A percentile compares a stretch with the other conserved stretches of the same genome.
phyloP scores from a whole-genome alignment of 2,888 invertebrate species.

The Leptura quadrifasciata region DNA sequence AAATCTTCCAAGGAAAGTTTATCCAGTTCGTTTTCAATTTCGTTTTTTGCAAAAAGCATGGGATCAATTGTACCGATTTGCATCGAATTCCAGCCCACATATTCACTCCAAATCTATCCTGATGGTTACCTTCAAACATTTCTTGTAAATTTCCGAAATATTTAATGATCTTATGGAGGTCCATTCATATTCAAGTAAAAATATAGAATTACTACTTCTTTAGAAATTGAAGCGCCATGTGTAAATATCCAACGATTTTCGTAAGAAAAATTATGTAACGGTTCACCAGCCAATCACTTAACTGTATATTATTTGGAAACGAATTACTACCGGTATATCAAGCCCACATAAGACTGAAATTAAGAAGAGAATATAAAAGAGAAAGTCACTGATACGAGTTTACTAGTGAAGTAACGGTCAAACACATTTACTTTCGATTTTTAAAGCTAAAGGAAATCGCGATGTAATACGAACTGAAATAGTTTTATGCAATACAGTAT shows the following conservation, averaged over 20 bases:
- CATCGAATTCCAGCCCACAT: too few relatives aligned
- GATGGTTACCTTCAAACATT: too few relatives aligned
- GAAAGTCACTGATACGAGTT: conserved; percentile 63
- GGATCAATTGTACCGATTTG: too few relatives aligned
- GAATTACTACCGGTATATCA: conserved; percentile 42
- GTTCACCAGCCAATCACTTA: conserved; percentile 47
- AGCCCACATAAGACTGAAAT: conserved; percentile 48
- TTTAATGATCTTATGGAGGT: too few relatives aligned
- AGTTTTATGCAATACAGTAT: conserved; percentile 38
- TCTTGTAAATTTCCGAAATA: too few relatives aligned
- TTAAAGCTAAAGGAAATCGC: conserved; percentile 57
- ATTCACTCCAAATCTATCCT: too few relatives aligned
- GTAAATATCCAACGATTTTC: conserved; percentile 19
- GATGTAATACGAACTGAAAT: conserved; percentile 48
- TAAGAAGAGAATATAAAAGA: conserved; percentile 57
- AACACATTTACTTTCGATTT: conserved; percentile 61
- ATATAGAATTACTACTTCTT: background rate
- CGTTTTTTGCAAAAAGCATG: too few relatives aligned
- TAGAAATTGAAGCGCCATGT: conserved; percentile 8
- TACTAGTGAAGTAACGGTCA: conserved; percentile 63
- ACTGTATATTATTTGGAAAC: conserved; percentile 45
- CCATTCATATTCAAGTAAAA: too few relatives aligned
- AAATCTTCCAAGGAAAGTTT: too few relatives aligned
- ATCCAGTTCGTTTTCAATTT: too few relatives aligned
- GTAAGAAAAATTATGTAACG: conserved; percentile 43